These are phyloP conservation scores for Thumatha senex DNA, from an alignment of 2,888 invertebrate genomes.

Conservation along the genomic window DNA sequence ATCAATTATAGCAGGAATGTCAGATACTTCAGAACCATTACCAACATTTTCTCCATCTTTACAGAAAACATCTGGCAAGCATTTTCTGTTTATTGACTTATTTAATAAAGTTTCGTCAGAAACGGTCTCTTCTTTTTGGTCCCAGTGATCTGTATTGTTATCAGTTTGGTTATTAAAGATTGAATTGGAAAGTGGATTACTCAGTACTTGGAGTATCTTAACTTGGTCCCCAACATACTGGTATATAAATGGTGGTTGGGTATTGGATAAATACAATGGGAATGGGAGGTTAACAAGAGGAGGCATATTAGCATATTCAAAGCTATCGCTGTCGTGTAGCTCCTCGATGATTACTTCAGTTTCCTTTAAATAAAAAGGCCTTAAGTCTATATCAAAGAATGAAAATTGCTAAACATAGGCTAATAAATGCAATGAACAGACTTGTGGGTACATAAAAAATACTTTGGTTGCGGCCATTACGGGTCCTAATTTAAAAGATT, in stretches of 20 bases:
- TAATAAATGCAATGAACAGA: conserved; percentile 77
- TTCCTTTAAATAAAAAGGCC: conserved; percentile 81
- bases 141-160: conserved; percentile 53
- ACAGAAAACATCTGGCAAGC: conserved; percentile 6
- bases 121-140: conserved; percentile 47
- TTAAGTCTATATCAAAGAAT: conserved; percentile 71
- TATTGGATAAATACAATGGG: conserved; percentile 67
- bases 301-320: conserved; percentile 76
- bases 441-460: conserved; percentile 37
- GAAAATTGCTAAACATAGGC: conserved; percentile 42
- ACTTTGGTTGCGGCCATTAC: neutral
- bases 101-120: conserved; percentile 32
- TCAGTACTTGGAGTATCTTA: conserved; percentile 72
- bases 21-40: conserved; percentile 16
- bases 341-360: conserved; percentile 80
- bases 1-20: conserved; percentile 27
- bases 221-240: conserved; percentile 74
- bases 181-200: conserved; percentile 62
- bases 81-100: conserved; percentile 25
- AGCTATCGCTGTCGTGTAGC: conserved; percentile 73
- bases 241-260: conserved; percentile 74
- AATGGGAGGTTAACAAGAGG: conserved; percentile 66
- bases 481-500: neutral
- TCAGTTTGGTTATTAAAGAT: conserved; percentile 47
- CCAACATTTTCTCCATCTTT: conserved; percentile 12